A percentile compares a stretch with the other conserved stretches of the same genome.
phyloP scores from a whole-genome alignment of 1,140 invertebrate species.

The Heliconius himera region DNA sequence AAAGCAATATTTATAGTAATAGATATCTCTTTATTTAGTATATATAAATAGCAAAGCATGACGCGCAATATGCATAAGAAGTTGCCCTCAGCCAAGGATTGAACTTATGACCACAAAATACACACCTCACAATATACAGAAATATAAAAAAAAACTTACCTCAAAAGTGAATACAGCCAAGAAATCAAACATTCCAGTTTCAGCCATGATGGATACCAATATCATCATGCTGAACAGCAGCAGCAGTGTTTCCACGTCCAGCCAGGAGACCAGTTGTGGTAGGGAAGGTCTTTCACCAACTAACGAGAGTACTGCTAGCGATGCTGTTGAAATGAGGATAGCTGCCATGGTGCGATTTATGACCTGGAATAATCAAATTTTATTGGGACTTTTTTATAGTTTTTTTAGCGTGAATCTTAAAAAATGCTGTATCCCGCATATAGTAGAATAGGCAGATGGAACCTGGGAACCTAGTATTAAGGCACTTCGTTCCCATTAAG shows the following conservation, averaged over 20 bases:
- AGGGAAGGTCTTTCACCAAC: conserved; percentile 89
- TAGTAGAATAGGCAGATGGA: too few relatives aligned
- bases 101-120: too few relatives aligned
- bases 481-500: too few relatives aligned
- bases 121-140: too few relatives aligned
- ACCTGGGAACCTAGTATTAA: too few relatives aligned
- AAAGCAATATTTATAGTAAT: too few relatives aligned
- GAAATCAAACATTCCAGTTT: conserved; percentile 95
- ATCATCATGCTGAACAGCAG: conserved; percentile 97
- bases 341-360: conserved; percentile 92
- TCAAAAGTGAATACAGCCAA: conserved; percentile 91
- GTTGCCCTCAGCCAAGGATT: too few relatives aligned
- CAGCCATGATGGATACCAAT: conserved; percentile 92
- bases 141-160: conserved; percentile 34
- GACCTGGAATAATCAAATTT: conserved; percentile 70
- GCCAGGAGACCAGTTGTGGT: conserved; percentile 90
- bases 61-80: too few relatives aligned
- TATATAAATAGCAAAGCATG: too few relatives aligned
- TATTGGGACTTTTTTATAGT: neutral
- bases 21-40: too few relatives aligned
- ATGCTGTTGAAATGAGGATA: conserved; percentile 89
- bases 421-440: too few relatives aligned
- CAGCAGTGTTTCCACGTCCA: conserved; percentile 92
- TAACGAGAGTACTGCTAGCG: conserved; percentile 88
- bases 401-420: too few relatives aligned